A percentile compares a stretch with the other conserved stretches of the same genome.
Conservation (phyloP, 2,888 invertebrate species). For the Nephrotoma guestfalica region DNA sequence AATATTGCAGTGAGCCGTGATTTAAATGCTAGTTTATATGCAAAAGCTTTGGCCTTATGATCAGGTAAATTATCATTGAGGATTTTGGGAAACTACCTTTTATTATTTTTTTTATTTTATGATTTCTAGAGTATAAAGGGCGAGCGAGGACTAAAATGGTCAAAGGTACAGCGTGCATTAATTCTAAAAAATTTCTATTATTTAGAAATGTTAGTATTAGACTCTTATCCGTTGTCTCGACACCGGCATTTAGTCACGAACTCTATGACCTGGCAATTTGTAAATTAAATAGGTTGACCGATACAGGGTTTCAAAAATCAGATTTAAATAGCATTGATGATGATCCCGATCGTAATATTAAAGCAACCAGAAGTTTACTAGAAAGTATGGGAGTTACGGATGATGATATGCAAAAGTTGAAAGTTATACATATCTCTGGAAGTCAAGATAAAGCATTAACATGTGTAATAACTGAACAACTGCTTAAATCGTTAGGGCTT, state of each 20-base stretch:
- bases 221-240: not conserved
- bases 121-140: too few species aligned
- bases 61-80: too few species aligned
- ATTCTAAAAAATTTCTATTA: too few species aligned
- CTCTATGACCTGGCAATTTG: not conserved
- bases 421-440: not conserved
- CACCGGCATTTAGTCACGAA: not conserved
- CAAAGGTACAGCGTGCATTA: too few species aligned
- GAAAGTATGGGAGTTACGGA: not conserved
- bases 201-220: not conserved
- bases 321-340: not conserved
- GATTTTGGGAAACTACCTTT: too few species aligned
- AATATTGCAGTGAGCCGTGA: too few species aligned
- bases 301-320: not conserved
- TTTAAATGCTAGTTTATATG: too few species aligned
- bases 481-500: constrained; percentile 68
- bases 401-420: not conserved
- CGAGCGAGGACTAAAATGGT: too few species aligned
- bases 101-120: too few species aligned
- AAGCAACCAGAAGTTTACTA: not conserved
- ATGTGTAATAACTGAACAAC: constrained; percentile 82
- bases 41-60: too few species aligned
- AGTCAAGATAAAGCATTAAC: constrained; percentile 47
- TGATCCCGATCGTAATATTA: not conserved
- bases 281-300: not conserved